Conservation (phyloP, 2,888 invertebrate species). For the Mythimna ferrago region DNA sequence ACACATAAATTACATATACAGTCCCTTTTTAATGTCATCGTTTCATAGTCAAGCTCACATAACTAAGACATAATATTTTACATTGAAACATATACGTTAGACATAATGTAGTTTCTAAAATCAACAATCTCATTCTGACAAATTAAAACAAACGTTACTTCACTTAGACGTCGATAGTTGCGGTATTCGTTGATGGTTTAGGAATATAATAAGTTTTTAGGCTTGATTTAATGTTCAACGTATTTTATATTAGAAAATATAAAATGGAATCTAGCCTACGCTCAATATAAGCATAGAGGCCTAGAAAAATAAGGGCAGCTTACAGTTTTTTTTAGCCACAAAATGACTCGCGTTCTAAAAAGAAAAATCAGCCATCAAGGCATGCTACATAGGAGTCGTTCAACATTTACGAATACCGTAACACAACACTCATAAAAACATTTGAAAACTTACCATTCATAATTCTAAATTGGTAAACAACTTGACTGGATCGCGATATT, state of each 20-base stretch:
- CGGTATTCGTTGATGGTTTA: constrained; percentile 36
- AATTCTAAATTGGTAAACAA: constrained; percentile 81
- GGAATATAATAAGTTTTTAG: not conserved
- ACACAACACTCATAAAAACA: constrained; percentile 67
- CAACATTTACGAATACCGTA: constrained; percentile 63
- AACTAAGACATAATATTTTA: constrained; percentile 38
- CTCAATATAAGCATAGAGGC: constrained; percentile 9
- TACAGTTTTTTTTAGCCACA: not conserved
- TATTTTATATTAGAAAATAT: not conserved
- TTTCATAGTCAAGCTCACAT: constrained; percentile 50
- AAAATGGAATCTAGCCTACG: not conserved
- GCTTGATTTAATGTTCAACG: not conserved
- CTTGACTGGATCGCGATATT: constrained; percentile 71
- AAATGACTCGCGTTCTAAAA: not conserved
- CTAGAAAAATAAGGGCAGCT: not conserved
- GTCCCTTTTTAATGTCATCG: constrained; percentile 58
- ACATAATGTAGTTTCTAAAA: constrained; percentile 46
- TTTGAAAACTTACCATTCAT: constrained; percentile 69
- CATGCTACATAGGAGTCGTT: not conserved
- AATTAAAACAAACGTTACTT: constrained; percentile 43
- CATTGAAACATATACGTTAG: constrained; percentile 48
- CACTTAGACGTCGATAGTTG: constrained; percentile 17
- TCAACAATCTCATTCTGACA: constrained; percentile 58
- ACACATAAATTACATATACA: constrained; percentile 57
- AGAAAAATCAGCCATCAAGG: not conserved